Conservation (phyloP, 2,113 vertebrate species). For the Siniperca chuatsi region DNA sequence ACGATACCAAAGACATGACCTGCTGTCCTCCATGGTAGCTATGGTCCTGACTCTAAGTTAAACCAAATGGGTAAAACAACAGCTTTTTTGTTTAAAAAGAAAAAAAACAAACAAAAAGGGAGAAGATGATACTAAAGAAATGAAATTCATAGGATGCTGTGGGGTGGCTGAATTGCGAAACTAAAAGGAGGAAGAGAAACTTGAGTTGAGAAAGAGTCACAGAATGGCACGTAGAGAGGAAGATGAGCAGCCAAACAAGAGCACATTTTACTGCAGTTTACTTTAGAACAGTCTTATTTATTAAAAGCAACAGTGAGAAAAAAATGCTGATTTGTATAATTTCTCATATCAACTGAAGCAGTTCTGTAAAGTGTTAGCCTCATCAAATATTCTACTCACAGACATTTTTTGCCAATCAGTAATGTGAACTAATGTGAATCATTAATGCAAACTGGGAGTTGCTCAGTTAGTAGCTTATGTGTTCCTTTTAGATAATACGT, state of each 20-base stretch:
- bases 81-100: background rate
- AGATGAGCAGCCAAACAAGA: constrained; percentile 3
- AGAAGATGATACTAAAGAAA: background rate
- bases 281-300: background rate
- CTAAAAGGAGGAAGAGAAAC: constrained; percentile 49
- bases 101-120: background rate
- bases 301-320: background rate
- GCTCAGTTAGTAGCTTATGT: background rate
- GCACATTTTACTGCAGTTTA: constrained; percentile 6
- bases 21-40: background rate
- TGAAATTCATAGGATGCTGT: background rate
- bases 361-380: background rate
- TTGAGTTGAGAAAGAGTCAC: constrained; percentile 3
- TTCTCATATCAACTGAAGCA: background rate
- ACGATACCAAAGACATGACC: background rate
- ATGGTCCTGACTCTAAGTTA: background rate
- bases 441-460: constrained; percentile 22
- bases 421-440: constrained; percentile 25
- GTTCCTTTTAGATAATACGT: background rate
- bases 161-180: constrained; percentile 16
- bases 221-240: background rate
- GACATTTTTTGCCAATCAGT: constrained; percentile 2
- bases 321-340: background rate
- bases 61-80: background rate
- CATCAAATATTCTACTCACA: constrained; percentile 13